A percentile compares a stretch with the other conserved stretches of the same genome.
Evolutionary conservation across 1,140 invertebrate genomes (phyloP).

Genomic region (Drosophila subpulchrella): DNA sequence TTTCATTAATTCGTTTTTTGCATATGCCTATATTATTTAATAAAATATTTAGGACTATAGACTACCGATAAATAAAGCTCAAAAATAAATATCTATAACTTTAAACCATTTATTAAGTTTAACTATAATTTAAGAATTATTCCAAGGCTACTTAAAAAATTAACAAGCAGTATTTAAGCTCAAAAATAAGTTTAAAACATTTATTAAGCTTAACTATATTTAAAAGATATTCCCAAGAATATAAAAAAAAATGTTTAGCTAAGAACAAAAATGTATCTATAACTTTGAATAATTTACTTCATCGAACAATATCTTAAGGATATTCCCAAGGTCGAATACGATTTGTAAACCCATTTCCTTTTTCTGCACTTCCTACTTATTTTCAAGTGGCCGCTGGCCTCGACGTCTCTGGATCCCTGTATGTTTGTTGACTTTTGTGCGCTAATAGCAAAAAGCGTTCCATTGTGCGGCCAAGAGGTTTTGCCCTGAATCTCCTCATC

Average conservation of each 20-base stretch:
- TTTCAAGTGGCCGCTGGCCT: slow-evolving; percentile 52
- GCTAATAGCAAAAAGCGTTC: slow-evolving; percentile 73
- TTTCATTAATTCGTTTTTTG: slow-evolving; percentile 1
- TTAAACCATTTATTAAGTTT: too few species aligned
- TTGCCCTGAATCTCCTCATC: slow-evolving; percentile 2
- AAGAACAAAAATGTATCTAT: too few species aligned
- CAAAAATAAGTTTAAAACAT: neutral
- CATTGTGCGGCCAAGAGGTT: slow-evolving; percentile 58
- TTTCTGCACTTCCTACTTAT: slow-evolving; percentile 42
- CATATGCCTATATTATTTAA: neutral
- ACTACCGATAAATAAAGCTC: too few species aligned
- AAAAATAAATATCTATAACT: too few species aligned
- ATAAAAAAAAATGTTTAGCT: too few species aligned
- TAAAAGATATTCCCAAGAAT: too few species aligned
- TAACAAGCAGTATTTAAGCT: too few species aligned
- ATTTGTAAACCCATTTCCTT: neutral
- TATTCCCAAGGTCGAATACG: neutral
- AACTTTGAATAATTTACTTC: too few species aligned
- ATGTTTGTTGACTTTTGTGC: slow-evolving; percentile 76
- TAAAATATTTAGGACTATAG: too few species aligned
- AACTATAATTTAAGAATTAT: too few species aligned
- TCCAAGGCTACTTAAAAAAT: too few species aligned
- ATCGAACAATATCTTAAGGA: neutral
- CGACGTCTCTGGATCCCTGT: slow-evolving; percentile 37
- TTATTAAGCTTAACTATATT: too few species aligned